Conservation (phyloP, 2,113 vertebrate genomes). For the Oncorhynchus mykiss region DNA sequence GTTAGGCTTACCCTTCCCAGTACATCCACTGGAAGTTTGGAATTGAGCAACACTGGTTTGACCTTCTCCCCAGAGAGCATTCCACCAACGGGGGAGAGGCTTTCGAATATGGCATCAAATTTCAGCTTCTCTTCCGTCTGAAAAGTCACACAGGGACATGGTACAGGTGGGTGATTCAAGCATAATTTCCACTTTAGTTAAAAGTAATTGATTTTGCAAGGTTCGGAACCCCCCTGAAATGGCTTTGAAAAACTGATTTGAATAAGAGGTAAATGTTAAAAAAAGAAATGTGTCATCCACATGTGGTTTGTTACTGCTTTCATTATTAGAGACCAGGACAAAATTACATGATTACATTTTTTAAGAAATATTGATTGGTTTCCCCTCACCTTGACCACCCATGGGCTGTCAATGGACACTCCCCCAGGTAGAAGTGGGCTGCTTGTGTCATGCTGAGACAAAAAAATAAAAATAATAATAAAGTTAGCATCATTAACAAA, state of each 20-base stretch:
- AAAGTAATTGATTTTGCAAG: no score
- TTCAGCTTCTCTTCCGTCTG: slow-evolving; percentile 94
- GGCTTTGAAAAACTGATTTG: no score
- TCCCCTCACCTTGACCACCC: slow-evolving; percentile 90
- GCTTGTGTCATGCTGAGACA: slow-evolving; percentile 80
- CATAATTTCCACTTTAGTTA: no score
- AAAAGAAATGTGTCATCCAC: no score
- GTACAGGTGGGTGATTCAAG: background rate
- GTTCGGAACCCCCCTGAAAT: no score
- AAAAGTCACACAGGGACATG: background rate
- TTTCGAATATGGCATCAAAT: slow-evolving; percentile 96
- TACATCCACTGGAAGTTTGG: slow-evolving; percentile 95
- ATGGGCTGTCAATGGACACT: slow-evolving; percentile 77
- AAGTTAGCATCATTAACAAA: background rate
- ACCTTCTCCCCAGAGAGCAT: slow-evolving; percentile 95
- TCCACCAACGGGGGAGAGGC: slow-evolving; percentile 86
- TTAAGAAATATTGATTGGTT: background rate
- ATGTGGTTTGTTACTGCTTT: no score
- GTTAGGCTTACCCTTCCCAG: slow-evolving; percentile 86
- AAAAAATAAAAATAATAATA: background rate
- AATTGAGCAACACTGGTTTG: slow-evolving; percentile 97
- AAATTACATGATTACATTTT: background rate
- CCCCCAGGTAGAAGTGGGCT: slow-evolving; percentile 83
- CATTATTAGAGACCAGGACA: background rate
- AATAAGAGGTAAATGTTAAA: no score